Conservation (phyloP, 2,113 vertebrate genomes). For the Lasiurus borealis region DNA sequence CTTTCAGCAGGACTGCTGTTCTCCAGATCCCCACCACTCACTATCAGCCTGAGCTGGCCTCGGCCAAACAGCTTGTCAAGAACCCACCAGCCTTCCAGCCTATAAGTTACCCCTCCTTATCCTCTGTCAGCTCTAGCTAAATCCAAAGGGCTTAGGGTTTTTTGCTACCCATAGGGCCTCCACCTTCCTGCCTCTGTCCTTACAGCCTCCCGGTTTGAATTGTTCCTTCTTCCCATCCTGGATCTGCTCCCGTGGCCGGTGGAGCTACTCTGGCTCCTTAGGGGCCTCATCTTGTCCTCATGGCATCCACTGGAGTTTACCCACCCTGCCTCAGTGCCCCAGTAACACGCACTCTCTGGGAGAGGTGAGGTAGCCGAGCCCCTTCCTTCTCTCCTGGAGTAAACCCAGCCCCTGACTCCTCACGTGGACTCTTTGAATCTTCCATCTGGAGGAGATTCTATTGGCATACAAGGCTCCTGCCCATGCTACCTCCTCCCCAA, state of each 20-base stretch:
- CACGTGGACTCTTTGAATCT: neutral
- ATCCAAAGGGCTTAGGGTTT: neutral
- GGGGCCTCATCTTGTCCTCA: neutral
- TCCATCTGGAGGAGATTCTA: neutral
- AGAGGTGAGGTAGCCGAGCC: neutral
- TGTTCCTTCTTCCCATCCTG: neutral
- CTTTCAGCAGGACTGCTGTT: neutral
- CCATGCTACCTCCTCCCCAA: neutral
- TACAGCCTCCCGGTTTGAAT: neutral
- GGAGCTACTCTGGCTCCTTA: too few relatives aligned
- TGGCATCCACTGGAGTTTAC: neutral
- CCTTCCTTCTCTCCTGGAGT: neutral
- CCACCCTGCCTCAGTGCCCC: neutral
- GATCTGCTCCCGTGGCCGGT: too few relatives aligned
- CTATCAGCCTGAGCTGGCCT: neutral
- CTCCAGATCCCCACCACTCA: neutral
- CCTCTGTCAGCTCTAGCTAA: neutral
- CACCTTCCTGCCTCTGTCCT: conserved; percentile 4
- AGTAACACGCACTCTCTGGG: neutral
- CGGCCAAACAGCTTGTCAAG: neutral
- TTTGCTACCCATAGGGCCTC: neutral
- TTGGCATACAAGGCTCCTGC: neutral
- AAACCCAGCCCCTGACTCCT: neutral
- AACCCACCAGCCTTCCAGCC: neutral
- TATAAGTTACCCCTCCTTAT: neutral